Percentiles rank a stretch among this genome's conserved stretches.
Conservation (phyloP, 2,113 vertebrate genomes). For the Muntiacus reevesi region DNA sequence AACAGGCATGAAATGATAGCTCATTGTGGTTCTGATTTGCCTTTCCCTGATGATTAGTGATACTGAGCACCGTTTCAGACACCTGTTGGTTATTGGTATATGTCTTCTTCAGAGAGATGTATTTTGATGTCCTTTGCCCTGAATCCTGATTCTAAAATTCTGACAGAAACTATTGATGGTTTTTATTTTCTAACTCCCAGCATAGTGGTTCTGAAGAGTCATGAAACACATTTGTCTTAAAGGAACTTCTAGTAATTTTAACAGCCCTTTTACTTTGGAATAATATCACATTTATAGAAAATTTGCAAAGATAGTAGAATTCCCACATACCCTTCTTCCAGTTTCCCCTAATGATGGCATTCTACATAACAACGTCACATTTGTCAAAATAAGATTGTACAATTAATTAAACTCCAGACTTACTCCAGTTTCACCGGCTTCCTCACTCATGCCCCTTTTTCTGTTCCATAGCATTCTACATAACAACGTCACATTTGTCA, state of each 20-base stretch:
- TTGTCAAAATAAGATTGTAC: conserved; percentile 26
- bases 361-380: not conserved
- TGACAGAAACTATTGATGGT: not conserved
- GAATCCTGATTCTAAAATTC: not conserved
- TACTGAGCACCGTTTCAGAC: not conserved
- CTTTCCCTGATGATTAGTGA: not conserved
- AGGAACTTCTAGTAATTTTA: not conserved
- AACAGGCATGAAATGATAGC: not conserved
- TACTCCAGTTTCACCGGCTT: not conserved
- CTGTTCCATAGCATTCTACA: not conserved
- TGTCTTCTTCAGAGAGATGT: not conserved
- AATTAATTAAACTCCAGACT: not conserved
- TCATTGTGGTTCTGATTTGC: not conserved
- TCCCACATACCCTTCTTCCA: not conserved
- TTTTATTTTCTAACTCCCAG: not conserved
- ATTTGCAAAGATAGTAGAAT: not conserved
- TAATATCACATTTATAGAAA: not conserved
- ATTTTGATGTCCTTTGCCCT: not conserved
- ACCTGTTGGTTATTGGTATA: not conserved
- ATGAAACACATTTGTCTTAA: conserved; percentile 5
- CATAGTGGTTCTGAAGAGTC: not conserved
- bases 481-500: not conserved
- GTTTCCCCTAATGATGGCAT: not conserved
- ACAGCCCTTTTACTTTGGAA: not conserved
- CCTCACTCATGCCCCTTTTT: not conserved